Conservation (phyloP, 2,888 invertebrate species). For the Exephanes ischioxanthus region DNA sequence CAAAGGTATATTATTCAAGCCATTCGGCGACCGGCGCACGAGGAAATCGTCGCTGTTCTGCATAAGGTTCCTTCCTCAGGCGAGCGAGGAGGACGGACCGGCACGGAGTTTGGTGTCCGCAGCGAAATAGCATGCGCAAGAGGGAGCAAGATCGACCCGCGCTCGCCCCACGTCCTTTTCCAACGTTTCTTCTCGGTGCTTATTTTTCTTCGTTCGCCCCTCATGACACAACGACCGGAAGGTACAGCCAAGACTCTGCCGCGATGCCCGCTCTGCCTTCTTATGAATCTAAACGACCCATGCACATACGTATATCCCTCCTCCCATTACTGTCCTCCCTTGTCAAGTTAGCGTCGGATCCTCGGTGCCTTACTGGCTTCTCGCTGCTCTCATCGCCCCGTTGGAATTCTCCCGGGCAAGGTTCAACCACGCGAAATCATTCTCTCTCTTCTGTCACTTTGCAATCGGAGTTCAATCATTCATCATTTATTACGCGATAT, state of each 20-base stretch:
- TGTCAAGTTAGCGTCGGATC: slow-evolving; percentile 69
- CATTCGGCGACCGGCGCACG: slow-evolving; percentile 73
- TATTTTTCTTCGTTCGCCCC: slow-evolving; percentile 6
- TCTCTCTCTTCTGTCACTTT: slow-evolving; percentile 25
- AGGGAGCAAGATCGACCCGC: slow-evolving; percentile 10
- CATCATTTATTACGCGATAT: slow-evolving; percentile 43
- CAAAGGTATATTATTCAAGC: slow-evolving; percentile 78
- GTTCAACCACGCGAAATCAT: background rate
- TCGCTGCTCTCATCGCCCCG: slow-evolving; percentile 8
- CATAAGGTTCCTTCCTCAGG: slow-evolving; percentile 72
- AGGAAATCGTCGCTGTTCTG: slow-evolving; percentile 76
- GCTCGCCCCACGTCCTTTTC: slow-evolving; percentile 14
- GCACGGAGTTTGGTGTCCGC: slow-evolving; percentile 43
- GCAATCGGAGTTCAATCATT: slow-evolving; percentile 54
- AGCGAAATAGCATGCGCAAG: slow-evolving; percentile 38
- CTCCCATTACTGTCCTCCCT: slow-evolving; percentile 71
- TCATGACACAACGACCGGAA: slow-evolving; percentile 36
- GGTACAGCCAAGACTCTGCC: slow-evolving; percentile 13
- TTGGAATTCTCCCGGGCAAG: background rate
- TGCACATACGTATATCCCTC: slow-evolving; percentile 69
- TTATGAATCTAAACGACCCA: slow-evolving; percentile 73
- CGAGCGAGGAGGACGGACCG: slow-evolving; percentile 28
- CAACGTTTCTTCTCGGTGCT: background rate
- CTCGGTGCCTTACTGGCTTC: slow-evolving; percentile 45
- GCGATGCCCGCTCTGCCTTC: slow-evolving; percentile 58